These are phyloP conservation scores for Labeo calbasu DNA, from an alignment of 2,797 vertebrate genomes.

Conservation along the genomic window DNA sequence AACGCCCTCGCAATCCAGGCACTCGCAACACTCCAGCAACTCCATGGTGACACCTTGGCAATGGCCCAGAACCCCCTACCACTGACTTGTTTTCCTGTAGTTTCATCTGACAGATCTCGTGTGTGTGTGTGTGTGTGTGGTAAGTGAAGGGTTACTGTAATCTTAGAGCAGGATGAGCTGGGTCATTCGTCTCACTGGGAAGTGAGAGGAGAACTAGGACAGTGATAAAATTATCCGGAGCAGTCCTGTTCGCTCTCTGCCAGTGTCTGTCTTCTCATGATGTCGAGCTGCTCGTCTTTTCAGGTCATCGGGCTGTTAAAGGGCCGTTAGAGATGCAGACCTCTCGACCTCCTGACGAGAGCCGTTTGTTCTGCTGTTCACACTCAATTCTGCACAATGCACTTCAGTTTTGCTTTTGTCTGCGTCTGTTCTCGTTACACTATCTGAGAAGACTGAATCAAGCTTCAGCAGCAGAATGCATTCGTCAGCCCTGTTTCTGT, in stretches of 20 bases:
- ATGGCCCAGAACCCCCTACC: neutral
- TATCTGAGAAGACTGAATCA: neutral
- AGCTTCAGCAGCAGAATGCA: neutral
- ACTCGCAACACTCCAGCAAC: neutral
- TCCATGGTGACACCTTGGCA: neutral
- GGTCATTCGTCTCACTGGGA: slow-evolving; percentile 76
- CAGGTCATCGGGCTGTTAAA: slow-evolving; percentile 33
- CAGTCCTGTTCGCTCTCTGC: slow-evolving; percentile 42
- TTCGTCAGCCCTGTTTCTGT: neutral
- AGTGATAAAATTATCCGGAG: slow-evolving; percentile 74
- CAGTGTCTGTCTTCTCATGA: slow-evolving; percentile 34
- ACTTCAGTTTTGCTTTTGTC: neutral
- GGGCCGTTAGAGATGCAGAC: neutral
- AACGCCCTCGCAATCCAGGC: neutral
- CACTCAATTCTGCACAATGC: neutral
- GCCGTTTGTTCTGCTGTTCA: neutral
- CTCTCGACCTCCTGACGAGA: neutral
- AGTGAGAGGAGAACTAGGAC: slow-evolving; percentile 77
- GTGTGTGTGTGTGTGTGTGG: neutral
- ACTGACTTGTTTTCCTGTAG: neutral
- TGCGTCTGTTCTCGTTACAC: neutral
- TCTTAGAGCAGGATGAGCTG: slow-evolving; percentile 65
- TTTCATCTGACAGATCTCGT: neutral
- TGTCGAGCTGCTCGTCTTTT: slow-evolving; percentile 8
- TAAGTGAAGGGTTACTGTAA: slow-evolving; percentile 48